Evolutionary conservation across 1,140 invertebrate genomes (phyloP).

Genomic region (Zaprionus lachaisei): DNA sequence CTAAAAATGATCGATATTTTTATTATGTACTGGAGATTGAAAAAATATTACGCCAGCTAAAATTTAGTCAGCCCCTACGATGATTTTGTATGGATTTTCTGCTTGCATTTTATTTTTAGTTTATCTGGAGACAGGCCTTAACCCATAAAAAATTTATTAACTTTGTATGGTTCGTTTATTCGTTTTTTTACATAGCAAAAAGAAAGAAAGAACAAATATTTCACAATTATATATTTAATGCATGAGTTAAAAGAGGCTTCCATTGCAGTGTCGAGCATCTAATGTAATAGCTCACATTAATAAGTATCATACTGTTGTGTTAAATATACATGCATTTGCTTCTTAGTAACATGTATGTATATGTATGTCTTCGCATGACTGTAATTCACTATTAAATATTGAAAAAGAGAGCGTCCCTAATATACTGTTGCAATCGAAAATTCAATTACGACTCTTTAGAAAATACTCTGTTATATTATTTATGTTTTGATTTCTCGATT

Average conservation of each 20-base stretch:
- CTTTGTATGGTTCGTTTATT: neutral
- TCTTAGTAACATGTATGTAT: neutral
- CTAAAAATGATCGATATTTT: no score
- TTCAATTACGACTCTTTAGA: neutral
- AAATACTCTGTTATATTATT: neutral
- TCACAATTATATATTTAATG: slow-evolving; percentile 22
- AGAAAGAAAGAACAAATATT: slow-evolving; percentile 3
- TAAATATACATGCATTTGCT: neutral
- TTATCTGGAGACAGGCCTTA: neutral
- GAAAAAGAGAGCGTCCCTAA: neutral
- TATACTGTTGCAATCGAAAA: neutral
- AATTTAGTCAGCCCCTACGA: no score
- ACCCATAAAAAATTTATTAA: neutral
- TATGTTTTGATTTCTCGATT: neutral
- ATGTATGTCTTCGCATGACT: neutral
- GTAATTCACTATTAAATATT: neutral
- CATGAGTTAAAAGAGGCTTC: slow-evolving; percentile 31
- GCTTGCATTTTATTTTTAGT: no score
- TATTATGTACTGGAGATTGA: no score
- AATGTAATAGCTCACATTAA: slow-evolving; percentile 10
- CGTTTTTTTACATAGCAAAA: slow-evolving; percentile 4
- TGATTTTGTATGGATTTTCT: no score
- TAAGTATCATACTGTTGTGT: slow-evolving; percentile 43
- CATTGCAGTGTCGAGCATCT: slow-evolving; percentile 26
- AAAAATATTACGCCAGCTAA: no score